Base-by-base conservation (phyloP, 2,888 invertebrate species). In the Beris morrisii region DNA sequence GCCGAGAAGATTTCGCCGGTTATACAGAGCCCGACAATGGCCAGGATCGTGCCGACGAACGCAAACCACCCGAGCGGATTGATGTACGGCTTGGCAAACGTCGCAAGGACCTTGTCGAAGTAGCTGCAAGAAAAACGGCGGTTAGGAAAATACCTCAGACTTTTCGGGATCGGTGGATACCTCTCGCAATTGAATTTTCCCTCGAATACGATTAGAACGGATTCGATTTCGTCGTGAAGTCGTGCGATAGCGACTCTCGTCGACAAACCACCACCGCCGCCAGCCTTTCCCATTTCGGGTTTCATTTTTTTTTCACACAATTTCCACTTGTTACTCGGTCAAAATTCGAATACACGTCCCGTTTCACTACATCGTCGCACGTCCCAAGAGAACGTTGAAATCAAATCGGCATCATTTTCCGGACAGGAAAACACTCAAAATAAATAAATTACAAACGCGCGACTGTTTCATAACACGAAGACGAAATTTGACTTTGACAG, bases 51-150 rank as follows among this genome's bases (percentile, higher is more conserved):
- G 11, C 86, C 83, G 6, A 83, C 73, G 63, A 85, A 82, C 38
- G 89, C 87, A 54, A 87, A 84, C 87, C 88, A 88, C 69, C 87
- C 87, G 66, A 90, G 80, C 6, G 87, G 86, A 53, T 88, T 87
- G 72, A 87, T 84, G 72, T 78, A 78, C 31, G 76, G 75, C 66
- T 78, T 80, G 5, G 76, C 75, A 67, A 81, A 79, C 0, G 80
- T 76, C 4, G 78, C 78, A 38, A 77, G 76, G 61, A 78, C 71
- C 67, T 79, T 79, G 5, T 74, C 71, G 52, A 74, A 74, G 50
- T 74, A 74, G 65, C 79, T 79, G 67, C 1, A 71, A 68, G 7
- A n/a, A n/a, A 43, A 22, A 28, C 12, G 7, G n/a, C 54, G 54
- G 5, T 54, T 12, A 83, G 79, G 71, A 79, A 79, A 65, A 74